These are phyloP conservation scores for Petaurus breviceps DNA, from an alignment of 2,113 vertebrate species.

Conservation along the genomic window DNA sequence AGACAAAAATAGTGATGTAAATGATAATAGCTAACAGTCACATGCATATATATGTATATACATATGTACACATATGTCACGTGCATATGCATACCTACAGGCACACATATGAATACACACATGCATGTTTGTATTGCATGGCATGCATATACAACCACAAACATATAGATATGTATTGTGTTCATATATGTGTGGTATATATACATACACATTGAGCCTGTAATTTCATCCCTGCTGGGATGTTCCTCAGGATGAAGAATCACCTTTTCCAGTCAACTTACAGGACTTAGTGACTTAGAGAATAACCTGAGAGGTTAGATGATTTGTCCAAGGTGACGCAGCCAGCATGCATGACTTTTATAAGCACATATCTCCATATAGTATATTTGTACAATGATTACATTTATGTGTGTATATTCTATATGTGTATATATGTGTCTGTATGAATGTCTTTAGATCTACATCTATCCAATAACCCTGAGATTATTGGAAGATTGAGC, in stretches of 20 bases:
- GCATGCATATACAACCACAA: too few species aligned
- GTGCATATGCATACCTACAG: background rate
- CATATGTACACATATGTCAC: too few species aligned
- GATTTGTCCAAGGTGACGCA: background rate
- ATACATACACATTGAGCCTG: too few species aligned
- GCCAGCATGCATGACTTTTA: background rate
- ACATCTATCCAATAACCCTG: background rate
- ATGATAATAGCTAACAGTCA: background rate
- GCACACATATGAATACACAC: background rate
- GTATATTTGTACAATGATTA: background rate
- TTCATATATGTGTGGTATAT: too few species aligned
- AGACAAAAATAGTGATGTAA: background rate
- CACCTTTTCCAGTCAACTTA: background rate
- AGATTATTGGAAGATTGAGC: background rate
- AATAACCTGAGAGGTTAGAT: background rate
- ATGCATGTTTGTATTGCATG: too few species aligned
- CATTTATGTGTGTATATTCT: background rate
- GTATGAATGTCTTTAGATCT: background rate
- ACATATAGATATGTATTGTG: too few species aligned
- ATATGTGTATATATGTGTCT: background rate
- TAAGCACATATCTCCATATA: background rate
- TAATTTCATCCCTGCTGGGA: background rate
- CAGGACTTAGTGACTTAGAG: background rate
- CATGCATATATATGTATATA: background rate
- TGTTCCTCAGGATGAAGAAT: background rate